These are phyloP conservation scores for Clamator glandarius DNA, from an alignment of 2,797 vertebrate species.

Conservation along the genomic window DNA sequence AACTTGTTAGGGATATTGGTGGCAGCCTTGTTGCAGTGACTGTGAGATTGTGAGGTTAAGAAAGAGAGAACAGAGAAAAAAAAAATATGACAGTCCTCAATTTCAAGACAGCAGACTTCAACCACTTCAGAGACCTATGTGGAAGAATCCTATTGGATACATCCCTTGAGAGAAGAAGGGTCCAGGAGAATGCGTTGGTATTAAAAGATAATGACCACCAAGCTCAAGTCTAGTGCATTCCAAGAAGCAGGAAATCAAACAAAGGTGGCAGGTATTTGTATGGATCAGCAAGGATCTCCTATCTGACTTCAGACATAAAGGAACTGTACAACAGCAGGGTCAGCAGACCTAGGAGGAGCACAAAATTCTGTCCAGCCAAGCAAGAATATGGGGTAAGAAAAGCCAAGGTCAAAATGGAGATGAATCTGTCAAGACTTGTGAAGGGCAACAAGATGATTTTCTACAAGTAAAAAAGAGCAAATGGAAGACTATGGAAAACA, in stretches of 20 bases:
- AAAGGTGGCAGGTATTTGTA: neutral
- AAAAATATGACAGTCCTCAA: neutral
- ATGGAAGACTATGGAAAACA: neutral
- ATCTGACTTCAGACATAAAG: neutral
- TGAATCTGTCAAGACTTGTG: neutral
- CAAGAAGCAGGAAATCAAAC: neutral
- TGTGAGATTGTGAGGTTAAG: neutral
- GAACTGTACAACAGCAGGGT: neutral
- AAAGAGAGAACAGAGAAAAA: neutral
- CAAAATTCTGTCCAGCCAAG: neutral
- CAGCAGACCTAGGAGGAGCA: neutral
- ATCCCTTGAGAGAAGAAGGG: neutral
- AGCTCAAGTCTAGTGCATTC: neutral
- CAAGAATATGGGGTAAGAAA: neutral
- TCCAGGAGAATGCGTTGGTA: neutral
- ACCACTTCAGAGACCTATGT: neutral
- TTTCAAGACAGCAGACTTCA: neutral
- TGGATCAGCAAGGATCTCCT: neutral
- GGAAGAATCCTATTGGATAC: neutral
- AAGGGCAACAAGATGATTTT: neutral
- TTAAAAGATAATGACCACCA: neutral
- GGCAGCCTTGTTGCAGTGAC: neutral
- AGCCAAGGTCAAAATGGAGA: neutral
- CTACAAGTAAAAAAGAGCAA: neutral
- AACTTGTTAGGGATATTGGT: neutral